Conservation (phyloP, 2,888 invertebrate species). For the Gryllus longicercus region DNA sequence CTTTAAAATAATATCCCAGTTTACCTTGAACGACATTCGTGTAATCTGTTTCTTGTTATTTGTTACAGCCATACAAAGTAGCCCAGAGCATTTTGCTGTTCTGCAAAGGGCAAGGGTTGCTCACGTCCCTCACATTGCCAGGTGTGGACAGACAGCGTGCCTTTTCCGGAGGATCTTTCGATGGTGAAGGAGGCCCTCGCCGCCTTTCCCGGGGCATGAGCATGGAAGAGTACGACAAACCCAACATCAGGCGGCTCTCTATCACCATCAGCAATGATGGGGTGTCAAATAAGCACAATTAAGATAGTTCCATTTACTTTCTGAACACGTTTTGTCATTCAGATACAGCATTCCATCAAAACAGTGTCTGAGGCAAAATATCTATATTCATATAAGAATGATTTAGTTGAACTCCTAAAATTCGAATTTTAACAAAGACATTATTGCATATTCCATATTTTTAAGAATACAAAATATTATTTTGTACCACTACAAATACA, state of each 20-base stretch:
- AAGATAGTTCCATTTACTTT: neutral
- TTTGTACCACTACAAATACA: too few relatives aligned
- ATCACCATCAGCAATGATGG: conserved; percentile 49
- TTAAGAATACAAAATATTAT: too few relatives aligned
- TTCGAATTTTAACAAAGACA: too few relatives aligned
- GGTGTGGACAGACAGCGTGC: conserved; percentile 71
- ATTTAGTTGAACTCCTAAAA: too few relatives aligned
- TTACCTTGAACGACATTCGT: too few relatives aligned
- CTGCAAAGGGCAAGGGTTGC: conserved; percentile 81
- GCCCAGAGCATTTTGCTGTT: conserved; percentile 82
- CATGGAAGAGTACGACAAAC: conserved; percentile 80
- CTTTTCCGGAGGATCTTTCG: conserved; percentile 55
- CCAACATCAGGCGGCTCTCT: conserved; percentile 71
- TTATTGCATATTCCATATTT: too few relatives aligned
- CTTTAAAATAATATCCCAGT: too few relatives aligned
- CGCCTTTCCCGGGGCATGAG: conserved; percentile 62
- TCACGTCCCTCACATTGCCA: conserved; percentile 77
- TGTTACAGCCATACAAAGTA: conserved; percentile 75
- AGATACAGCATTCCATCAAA: too few relatives aligned
- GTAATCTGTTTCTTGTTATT: neutral
- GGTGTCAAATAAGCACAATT: conserved; percentile 33
- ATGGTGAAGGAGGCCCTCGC: conserved; percentile 47
- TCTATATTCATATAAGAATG: too few relatives aligned
- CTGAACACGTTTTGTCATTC: neutral
- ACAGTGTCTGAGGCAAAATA: too few relatives aligned